Base-by-base conservation (phyloP, 2,888 invertebrate genomes). In the Chymomyza amoena region DNA sequence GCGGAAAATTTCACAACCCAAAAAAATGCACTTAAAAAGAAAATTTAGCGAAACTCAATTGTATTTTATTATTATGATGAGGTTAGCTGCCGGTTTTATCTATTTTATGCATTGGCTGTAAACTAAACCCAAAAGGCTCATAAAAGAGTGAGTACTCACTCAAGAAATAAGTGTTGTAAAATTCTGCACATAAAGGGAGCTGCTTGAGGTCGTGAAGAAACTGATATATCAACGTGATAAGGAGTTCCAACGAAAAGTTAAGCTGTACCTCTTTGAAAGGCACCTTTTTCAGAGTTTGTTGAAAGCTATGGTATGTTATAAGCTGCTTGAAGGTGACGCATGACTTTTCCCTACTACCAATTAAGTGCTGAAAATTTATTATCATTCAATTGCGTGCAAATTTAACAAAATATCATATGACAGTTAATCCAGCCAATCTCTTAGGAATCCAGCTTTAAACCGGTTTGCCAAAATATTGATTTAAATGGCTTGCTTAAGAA, bases 181-280 rank as follows among this genome's bases (percentile, higher is more conserved):
- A 36, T 36, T 6, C 9, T 6, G 36, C 36, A 25, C 36, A 36
- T 9, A 36, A 36, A 36, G 36, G 9, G 25, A 25, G 0, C 25
- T 2, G 25, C 25, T 36, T 36, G 9, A 36, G 36, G 36, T 36
- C 36, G n/a, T 7, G 6, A 9, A 9, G 2, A 3, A 36, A 36
- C 36, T n/a, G n/a, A n/a, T n/a, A n/a, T n/a, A n/a, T n/a, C n/a
- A n/a, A n/a, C 25, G 25, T 36, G 36, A 36, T 36, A 36, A 1
- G 36, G 36, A 9, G 7, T 3, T 36, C 36, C 25, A 25, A 2
- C 1, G 3, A 25, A 4, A 25, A 25, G 3, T 4, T 0, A 25
- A 25, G 0, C 1, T 25, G 0, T 1, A 25, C 0, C 0, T 25
- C 25, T n/a, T n/a, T n/a, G n/a, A n/a, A n/a, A n/a, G n/a, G n/a